These are phyloP conservation scores for Pangasius krempfi DNA, from an alignment of 2,797 vertebrate species.

Conservation along the genomic window DNA sequence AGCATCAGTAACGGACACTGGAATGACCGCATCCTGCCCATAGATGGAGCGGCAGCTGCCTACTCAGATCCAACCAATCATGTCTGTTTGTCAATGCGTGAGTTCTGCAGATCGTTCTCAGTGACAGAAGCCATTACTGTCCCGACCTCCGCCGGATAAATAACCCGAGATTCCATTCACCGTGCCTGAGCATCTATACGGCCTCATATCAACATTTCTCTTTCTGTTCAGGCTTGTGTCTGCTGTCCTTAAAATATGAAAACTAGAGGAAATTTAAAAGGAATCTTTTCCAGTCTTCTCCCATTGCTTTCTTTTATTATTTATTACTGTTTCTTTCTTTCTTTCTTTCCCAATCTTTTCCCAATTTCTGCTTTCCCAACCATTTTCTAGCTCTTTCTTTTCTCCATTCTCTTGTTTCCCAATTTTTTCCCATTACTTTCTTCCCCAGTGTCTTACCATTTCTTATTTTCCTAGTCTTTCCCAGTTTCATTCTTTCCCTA, in stretches of 20 bases:
- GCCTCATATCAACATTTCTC: conserved; percentile 39
- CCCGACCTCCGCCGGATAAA: conserved; percentile 82
- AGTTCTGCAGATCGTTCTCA: conserved; percentile 79
- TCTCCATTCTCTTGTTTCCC: background rate
- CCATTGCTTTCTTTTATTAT: background rate
- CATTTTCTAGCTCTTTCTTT: background rate
- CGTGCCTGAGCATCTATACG: conserved; percentile 66
- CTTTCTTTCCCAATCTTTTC: background rate
- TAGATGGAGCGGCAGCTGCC: conserved; percentile 80
- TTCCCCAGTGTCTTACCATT: background rate
- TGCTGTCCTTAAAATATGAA: background rate
- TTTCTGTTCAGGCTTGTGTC: background rate
- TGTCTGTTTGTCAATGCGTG: conserved; percentile 82
- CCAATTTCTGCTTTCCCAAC: background rate
- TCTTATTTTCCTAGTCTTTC: background rate
- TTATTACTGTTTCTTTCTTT: background rate
- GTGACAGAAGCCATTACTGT: conserved; percentile 82
- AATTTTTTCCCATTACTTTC: background rate
- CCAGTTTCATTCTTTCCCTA: background rate
- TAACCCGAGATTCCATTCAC: conserved; percentile 76
- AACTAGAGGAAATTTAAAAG: background rate
- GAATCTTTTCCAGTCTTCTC: background rate
- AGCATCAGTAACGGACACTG: background rate
- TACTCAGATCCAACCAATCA: conserved; percentile 88
- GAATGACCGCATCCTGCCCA: conserved; percentile 71